Evolutionary conservation across 2,113 vertebrate genomes (phyloP), one percentile per base, ranked within the genome.

Genomic region (Copsychus sechellarum): DNA sequence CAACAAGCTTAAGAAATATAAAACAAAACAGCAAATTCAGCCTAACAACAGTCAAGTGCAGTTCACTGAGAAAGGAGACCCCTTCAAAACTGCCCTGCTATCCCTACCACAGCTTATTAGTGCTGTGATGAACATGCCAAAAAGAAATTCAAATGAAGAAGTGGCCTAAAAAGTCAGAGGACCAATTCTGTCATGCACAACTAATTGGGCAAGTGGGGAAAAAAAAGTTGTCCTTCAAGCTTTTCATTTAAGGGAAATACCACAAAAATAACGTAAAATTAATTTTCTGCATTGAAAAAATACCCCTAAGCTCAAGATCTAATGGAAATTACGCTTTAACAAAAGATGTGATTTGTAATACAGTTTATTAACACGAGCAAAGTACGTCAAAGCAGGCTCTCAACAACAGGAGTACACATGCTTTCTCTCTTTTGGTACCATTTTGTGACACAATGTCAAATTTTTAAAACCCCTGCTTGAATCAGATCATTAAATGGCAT

Each of bases 401-500:
- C 60, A 78, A n/a, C 0, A 0, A 60, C 18, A 86, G 42, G 3
- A 79, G 8, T 21, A 54, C 29, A 58, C 42, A 62, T 8, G 34
- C 26, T 43, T 81, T 82, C 17, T 64, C 43, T 88, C 61, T 51
- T 17, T 31, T 2, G 22, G 26, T 23, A 74, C 61, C 65, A 26
- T 62, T 92, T 64, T 54, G 34, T 78, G 69, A 92, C 72, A 60
- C 1, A 5, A 91, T 53, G 48, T n/a, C 65, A 95, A 86, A n/a
- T 71, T 77, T 72, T 6, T 83, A 91, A 83, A 91, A 67, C 33
- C 62, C 24, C 57, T 64, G 31, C n/a, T 85, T 81, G 34, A 87
- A 72, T 47, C 72, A 81, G 20, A 40, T 40, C 12, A 82, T 80
- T 72, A 88, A 85, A 71, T 23, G 29, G 28, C 47, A 90, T 60